Evolutionary conservation across 1,140 invertebrate species (phyloP), one percentile per base, ranked within the genome.

Genomic region (Drosophila gunungcola): DNA sequence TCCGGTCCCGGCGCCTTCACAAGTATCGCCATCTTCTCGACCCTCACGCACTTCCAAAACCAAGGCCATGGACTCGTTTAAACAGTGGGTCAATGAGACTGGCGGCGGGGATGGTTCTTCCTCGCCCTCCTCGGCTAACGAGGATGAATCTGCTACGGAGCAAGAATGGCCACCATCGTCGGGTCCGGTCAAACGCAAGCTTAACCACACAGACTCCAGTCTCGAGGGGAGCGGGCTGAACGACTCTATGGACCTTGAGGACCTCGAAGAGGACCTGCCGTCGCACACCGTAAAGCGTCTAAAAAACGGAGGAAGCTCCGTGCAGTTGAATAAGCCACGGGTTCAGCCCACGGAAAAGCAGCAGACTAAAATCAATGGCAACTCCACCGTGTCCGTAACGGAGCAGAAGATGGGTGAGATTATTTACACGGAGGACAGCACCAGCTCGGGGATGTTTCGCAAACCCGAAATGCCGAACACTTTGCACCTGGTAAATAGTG

Each of bases 11-110:
- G 34, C 72, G 7, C 53, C 73, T 10, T 77, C 82, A 0, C 58
- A 70, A 9, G 67, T 74, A 34, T 82, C 84, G 16, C 85, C 89
- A 11, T 45, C 57, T 5, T 95, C 95, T 25, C 94, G 96, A 12
- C 95, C 96, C 4, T 95, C 95, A 80, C 94, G 96, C 4, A 96
- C 95, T 9, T 97, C 96, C 77, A 97, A 97, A 92, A 95, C 95
- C 41, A 96, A 96, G 78, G 96, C 96, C 1, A 94, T 97, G 92
- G 95, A 96, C 92, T 95, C 96, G 91, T 96, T 97, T n/a, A 97
- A 97, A 83, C 95, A 95, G 65, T 97, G 96, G 96, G 91, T 89
- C 0, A 76, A 55, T 11, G 80, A 91, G 27, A 69, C 64, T 4
- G 84, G 62, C 7, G 55, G 72, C n/a, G 81, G 74, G 0, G 76